These are phyloP conservation scores for Apamea crenata DNA, from an alignment of 2,888 invertebrate genomes.

Conservation along the genomic window DNA sequence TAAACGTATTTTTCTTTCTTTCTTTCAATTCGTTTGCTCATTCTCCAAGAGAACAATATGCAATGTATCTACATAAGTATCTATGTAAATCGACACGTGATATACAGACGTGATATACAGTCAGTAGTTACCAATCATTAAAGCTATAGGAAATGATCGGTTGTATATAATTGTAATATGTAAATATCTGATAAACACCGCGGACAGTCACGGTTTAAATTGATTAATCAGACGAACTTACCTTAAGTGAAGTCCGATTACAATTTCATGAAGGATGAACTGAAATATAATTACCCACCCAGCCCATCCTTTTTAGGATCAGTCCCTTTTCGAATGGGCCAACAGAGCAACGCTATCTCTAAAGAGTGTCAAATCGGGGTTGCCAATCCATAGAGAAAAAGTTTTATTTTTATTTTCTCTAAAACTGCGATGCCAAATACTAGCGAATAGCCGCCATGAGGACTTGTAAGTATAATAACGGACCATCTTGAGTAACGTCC, in stretches of 20 bases:
- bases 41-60: slow-evolving; percentile 25
- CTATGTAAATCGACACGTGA: slow-evolving; percentile 65
- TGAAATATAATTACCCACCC: too few species aligned
- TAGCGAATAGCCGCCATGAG: background rate
- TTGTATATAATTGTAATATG: slow-evolving; percentile 66
- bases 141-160: slow-evolving; percentile 66
- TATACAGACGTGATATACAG: slow-evolving; percentile 63
- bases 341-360: too few species aligned
- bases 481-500: slow-evolving; percentile 19
- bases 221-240: too few species aligned
- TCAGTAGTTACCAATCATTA: slow-evolving; percentile 62
- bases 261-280: too few species aligned
- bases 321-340: too few species aligned
- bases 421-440: too few species aligned
- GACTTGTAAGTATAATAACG: slow-evolving; percentile 25
- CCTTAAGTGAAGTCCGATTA: too few species aligned
- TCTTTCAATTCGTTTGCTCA: slow-evolving; percentile 2
- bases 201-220: slow-evolving; percentile 67
- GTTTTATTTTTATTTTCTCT: too few species aligned
- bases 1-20: background rate
- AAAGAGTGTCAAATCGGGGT: too few species aligned
- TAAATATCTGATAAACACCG: slow-evolving; percentile 66
- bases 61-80: slow-evolving; percentile 39
- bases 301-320: too few species aligned
- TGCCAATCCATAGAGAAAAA: too few species aligned